These are phyloP conservation scores for Athetis lepigone DNA, from an alignment of 2,888 invertebrate species.

Conservation along the genomic window DNA sequence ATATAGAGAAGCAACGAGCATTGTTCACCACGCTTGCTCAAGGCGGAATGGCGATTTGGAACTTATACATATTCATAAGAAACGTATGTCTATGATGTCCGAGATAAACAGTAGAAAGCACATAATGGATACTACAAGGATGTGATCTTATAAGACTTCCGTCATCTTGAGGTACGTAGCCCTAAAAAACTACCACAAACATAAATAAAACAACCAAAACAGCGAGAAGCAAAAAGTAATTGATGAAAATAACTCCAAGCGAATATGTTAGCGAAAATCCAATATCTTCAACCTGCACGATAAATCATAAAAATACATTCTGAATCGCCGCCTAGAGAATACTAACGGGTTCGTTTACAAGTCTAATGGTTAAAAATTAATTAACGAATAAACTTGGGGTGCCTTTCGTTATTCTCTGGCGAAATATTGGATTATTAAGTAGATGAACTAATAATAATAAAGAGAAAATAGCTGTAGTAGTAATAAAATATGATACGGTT, in stretches of 20 bases:
- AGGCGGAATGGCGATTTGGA: no score
- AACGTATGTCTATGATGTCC: no score
- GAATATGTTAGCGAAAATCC: constrained; percentile 24
- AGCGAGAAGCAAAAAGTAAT: constrained; percentile 12
- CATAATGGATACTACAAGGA: no score
- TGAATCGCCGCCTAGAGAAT: constrained; percentile 37
- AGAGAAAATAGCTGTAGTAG: no score
- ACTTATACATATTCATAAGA: no score
- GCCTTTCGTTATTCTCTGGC: constrained; percentile 7
- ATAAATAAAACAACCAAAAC: not conserved
- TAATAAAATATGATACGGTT: not conserved
- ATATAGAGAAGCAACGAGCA: no score
- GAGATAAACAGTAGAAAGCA: no score
- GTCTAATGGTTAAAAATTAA: constrained; percentile 32
- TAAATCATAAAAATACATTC: constrained; percentile 56
- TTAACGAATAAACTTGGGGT: constrained; percentile 25
- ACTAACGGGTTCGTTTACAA: constrained; percentile 29
- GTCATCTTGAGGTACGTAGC: no score
- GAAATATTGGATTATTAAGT: constrained; percentile 8
- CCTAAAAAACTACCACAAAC: no score
- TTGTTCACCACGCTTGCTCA: no score
- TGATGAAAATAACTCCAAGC: constrained; percentile 39
- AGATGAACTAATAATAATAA: not conserved
- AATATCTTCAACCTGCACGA: constrained; percentile 35
- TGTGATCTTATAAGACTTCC: no score